These are phyloP conservation scores for Acanthopagrus latus DNA, from an alignment of 2,797 vertebrate species.

Conservation along the genomic window DNA sequence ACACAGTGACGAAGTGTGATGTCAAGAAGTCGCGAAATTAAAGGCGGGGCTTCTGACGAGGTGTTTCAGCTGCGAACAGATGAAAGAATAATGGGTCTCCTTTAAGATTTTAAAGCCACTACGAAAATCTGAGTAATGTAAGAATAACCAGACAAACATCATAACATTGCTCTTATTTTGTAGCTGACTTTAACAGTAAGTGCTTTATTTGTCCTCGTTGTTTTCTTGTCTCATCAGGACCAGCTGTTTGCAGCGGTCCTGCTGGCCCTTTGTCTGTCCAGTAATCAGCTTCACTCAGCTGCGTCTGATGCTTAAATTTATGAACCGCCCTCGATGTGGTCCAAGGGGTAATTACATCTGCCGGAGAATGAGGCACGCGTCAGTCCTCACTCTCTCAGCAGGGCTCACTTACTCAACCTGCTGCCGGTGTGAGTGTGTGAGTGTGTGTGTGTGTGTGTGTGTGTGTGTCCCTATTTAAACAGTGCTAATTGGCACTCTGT, in stretches of 20 bases:
- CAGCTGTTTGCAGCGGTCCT: conserved; percentile 38
- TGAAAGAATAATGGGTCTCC: too few species aligned
- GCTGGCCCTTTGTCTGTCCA: conserved; percentile 40
- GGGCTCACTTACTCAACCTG: conserved; percentile 56
- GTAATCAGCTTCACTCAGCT: conserved; percentile 64
- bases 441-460: too few species aligned
- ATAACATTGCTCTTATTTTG: neutral
- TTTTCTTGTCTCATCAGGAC: neutral
- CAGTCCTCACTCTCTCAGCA: conserved; percentile 56
- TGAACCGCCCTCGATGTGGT: conserved; percentile 53
- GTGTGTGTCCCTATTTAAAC: conserved; percentile 59
- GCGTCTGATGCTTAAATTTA: conserved; percentile 62
- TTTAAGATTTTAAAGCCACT: neutral
- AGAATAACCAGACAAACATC: neutral
- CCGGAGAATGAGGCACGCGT: conserved; percentile 49
- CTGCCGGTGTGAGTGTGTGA: conserved; percentile 20
- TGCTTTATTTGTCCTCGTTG: neutral
- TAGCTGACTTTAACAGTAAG: neutral
- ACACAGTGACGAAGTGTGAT: too few species aligned
- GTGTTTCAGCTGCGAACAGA: too few species aligned
- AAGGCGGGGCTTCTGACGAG: too few species aligned
- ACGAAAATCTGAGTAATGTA: neutral
- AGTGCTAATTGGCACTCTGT: conserved; percentile 71
- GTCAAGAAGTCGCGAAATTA: too few species aligned
- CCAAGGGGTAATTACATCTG: conserved; percentile 74